Percentiles rank a stretch among this genome's conserved stretches.
Evolutionary conservation across 2,113 vertebrate species (phyloP).

Genomic region (Caloenas nicobarica): DNA sequence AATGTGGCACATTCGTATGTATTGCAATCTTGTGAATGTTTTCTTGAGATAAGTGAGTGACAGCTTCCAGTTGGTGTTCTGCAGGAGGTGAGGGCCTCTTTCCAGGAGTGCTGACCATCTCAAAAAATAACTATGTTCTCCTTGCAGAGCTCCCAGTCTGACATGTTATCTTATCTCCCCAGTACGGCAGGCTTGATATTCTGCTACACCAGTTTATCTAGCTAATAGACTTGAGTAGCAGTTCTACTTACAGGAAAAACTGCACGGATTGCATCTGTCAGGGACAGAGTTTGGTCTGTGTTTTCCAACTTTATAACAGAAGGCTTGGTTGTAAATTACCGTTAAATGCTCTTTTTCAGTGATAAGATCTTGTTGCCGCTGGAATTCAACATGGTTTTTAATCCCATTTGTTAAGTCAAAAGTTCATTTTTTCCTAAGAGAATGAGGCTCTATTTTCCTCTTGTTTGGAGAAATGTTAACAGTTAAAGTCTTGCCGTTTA

Average conservation of each 20-base stretch:
- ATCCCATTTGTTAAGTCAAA: background rate
- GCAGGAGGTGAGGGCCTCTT: background rate
- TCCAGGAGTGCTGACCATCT: background rate
- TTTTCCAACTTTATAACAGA: background rate
- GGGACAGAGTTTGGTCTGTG: background rate
- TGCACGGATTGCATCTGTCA: background rate
- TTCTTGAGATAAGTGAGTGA: constrained; percentile 52
- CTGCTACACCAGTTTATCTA: background rate
- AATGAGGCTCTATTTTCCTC: background rate
- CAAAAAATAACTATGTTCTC: background rate
- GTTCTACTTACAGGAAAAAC: background rate
- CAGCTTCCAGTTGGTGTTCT: constrained; percentile 2
- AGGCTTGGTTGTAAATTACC: background rate
- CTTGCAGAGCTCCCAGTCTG: background rate
- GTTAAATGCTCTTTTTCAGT: constrained; percentile 5
- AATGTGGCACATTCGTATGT: background rate
- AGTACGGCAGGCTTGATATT: background rate
- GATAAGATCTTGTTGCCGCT: background rate
- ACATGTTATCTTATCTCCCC: background rate
- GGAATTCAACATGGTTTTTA: background rate
- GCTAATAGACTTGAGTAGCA: background rate
- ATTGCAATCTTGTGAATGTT: constrained; percentile 12
- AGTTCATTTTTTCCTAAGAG: background rate
- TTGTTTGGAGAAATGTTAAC: background rate
- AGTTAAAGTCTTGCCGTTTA: background rate